Base-by-base conservation (phyloP, 2,888 invertebrate genomes). In the Drosophila cyrtoloma region DNA sequence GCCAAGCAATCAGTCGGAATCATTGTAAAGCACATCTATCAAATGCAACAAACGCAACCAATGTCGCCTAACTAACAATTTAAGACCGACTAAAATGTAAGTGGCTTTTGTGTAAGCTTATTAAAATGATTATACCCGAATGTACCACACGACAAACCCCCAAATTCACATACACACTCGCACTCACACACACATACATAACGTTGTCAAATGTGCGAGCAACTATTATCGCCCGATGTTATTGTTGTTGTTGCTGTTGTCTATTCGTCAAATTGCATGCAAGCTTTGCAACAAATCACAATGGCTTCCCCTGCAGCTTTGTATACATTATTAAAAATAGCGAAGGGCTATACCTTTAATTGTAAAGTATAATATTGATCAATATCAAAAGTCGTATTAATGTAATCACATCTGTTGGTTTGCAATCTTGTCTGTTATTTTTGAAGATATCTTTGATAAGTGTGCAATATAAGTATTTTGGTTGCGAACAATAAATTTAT, bases 101-200 rank as follows among this genome's bases (percentile, higher is more conserved):
- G 78, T 84, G 81, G 78, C 81, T 86, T 84, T 84, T 86, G 85
- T 81, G 87, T 73, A 72, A 81, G 82, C 90, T 86, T 90, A 91
- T 86, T 86, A 91, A 89, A 91, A 74, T 76, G 82, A 85, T 86
- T 89, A 74, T 72, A 70, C 67, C 71, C 81, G 67, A 82, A 71
- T 71, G 77, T 69, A 66, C 70, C 70, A 42, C 70, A 47, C 44
- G 60, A 32, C 80, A 79, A 75, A 52, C 80, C 83, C 60, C 35
- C 32, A 57, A 66, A 70, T 57, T 58, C 47, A 58, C 37, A 75
- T 22, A 64, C 64, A 59, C 55, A 51, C 42, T 35, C 61, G 61
- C 50, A 65, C n/a, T 47, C 39, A 42, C 42, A 63, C 19, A 60
- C 19, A 30, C 33, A 42, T 28, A 50, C 35, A 57, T 16, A 26